phyloP scores from a whole-genome alignment of 2,888 invertebrate genomes.

The Harpalus rubripes region DNA sequence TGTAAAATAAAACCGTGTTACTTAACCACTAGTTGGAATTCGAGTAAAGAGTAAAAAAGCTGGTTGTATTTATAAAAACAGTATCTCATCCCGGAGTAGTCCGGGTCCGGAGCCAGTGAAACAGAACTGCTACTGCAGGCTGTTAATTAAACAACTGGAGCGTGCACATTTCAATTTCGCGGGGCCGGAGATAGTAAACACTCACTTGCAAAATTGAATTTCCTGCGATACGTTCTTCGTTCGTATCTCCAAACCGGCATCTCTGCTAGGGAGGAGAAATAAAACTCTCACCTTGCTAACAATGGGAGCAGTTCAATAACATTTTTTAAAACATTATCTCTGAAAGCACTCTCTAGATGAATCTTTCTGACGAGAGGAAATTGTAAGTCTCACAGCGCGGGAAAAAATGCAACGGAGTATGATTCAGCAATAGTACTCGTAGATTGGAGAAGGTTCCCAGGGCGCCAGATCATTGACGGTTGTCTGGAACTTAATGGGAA shows the following conservation, averaged over 20 bases:
- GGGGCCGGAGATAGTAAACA: slow-evolving; percentile 65
- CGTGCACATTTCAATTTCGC: slow-evolving; percentile 64
- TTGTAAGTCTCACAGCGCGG: slow-evolving; percentile 43
- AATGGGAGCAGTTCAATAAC: slow-evolving; percentile 56
- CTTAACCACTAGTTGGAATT: slow-evolving; percentile 5
- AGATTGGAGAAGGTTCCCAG: slow-evolving; percentile 32
- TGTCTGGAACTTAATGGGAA: not conserved
- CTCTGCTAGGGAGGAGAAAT: slow-evolving; percentile 50
- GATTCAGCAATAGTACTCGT: slow-evolving; percentile 61
- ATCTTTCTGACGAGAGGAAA: slow-evolving; percentile 57
- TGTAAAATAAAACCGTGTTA: slow-evolving; percentile 36
- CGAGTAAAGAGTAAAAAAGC: slow-evolving; percentile 29
- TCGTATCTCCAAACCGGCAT: slow-evolving; percentile 61
- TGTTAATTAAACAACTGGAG: slow-evolving; percentile 63
- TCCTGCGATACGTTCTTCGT: slow-evolving; percentile 52
- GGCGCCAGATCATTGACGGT: slow-evolving; percentile 13
- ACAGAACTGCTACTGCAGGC: slow-evolving; percentile 45
- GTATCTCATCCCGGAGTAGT: slow-evolving; percentile 13
- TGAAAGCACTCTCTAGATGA: slow-evolving; percentile 63
- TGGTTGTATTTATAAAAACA: slow-evolving; percentile 46
- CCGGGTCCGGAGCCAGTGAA: slow-evolving; percentile 21
- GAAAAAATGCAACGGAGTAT: slow-evolving; percentile 57
- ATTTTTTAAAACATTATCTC: slow-evolving; percentile 64
- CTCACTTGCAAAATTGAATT: slow-evolving; percentile 67
- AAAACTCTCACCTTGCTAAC: slow-evolving; percentile 48